Base-by-base conservation (phyloP, 2,113 vertebrate genomes). In the Microtus montanus region DNA sequence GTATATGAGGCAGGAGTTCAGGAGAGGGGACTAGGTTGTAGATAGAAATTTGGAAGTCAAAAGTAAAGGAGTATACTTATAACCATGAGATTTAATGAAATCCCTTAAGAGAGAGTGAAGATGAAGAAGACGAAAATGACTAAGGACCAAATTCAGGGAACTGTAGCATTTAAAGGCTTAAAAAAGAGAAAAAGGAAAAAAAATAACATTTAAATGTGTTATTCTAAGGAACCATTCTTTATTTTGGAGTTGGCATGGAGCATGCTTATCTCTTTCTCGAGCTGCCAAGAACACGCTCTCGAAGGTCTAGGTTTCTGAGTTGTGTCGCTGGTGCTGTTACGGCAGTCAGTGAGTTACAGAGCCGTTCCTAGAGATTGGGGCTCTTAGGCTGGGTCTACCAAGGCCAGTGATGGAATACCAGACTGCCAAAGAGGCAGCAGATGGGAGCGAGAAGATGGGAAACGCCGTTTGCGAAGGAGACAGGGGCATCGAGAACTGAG, bases 81-180 rank as follows among this genome's bases (percentile, higher is more conserved):
- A 87, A 30, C 13, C 26, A 64, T 28, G n/a, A 28, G 9, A 66
- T 89, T 87, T 68, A 89, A 74, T 95, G 79, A 78, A 86, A 35
- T 70, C 61, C 77, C 20, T 77, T 78, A 70, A 95, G 35, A 91
- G n/a, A 20, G 19, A 90, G 33, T 94, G 3, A 19, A 61, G 2
- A 78, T 80, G 66, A 70, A 91, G 87, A 92, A 91, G 44, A 83
- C 24, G 30, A 96, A 94, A 95, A 87, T 11, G 44, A 17, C 17
- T 33, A 58, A 93, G 52, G 15, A 82, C 14, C 44, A 95, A 90
- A 74, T 17, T 52, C 15, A 90, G 12, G 28, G 13, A 47, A 78
- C 33, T 79, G 24, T 90, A 35, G 83, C 38, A 92, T 92, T 94
- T 92, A 91, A 89, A 95, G 52, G 14, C 70, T 73, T 73, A 28